Evolutionary conservation across 1,140 invertebrate genomes (phyloP).

Genomic region (Drosophila trapezifrons): DNA sequence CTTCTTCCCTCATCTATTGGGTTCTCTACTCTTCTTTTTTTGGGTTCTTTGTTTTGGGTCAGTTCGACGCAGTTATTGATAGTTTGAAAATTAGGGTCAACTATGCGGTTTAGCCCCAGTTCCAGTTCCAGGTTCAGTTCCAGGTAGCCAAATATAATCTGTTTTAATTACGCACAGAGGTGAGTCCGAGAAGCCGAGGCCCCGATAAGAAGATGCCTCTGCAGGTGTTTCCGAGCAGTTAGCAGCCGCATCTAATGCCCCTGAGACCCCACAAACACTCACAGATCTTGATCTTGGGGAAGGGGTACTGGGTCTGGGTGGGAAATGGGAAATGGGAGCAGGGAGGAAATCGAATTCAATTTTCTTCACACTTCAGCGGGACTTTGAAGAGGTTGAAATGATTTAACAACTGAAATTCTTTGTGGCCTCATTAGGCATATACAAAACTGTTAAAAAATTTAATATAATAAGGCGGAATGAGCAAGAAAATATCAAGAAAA

Average conservation of each 20-base stretch:
- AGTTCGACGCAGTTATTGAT: slow-evolving; percentile 68
- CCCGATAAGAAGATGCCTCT: slow-evolving; percentile 48
- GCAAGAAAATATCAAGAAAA: too few species aligned
- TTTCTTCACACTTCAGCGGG: slow-evolving; percentile 29
- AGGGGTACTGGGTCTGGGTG: neutral
- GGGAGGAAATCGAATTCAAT: slow-evolving; percentile 34
- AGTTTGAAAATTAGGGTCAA: slow-evolving; percentile 78
- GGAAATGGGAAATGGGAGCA: neutral
- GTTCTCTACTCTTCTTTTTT: slow-evolving; percentile 8
- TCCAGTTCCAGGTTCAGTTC: slow-evolving; percentile 12
- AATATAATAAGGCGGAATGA: too few species aligned
- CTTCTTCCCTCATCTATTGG: neutral
- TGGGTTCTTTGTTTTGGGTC: neutral
- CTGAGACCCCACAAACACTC: slow-evolving; percentile 18
- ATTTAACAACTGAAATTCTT: neutral
- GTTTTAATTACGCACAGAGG: slow-evolving; percentile 64
- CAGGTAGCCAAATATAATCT: slow-evolving; percentile 65
- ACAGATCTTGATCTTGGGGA: neutral
- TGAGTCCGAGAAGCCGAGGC: slow-evolving; percentile 6
- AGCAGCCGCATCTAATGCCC: slow-evolving; percentile 63
- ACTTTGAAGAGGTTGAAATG: neutral
- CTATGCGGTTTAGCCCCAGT: slow-evolving; percentile 57
- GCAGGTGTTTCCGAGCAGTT: slow-evolving; percentile 73
- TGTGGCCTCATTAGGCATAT: too few species aligned
- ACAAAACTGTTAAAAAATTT: too few species aligned